A percentile compares a stretch with the other conserved stretches of the same genome.
These are phyloP conservation scores for Himalopsyche japonica DNA, from an alignment of 2,888 invertebrate genomes.

Conservation along the genomic window DNA sequence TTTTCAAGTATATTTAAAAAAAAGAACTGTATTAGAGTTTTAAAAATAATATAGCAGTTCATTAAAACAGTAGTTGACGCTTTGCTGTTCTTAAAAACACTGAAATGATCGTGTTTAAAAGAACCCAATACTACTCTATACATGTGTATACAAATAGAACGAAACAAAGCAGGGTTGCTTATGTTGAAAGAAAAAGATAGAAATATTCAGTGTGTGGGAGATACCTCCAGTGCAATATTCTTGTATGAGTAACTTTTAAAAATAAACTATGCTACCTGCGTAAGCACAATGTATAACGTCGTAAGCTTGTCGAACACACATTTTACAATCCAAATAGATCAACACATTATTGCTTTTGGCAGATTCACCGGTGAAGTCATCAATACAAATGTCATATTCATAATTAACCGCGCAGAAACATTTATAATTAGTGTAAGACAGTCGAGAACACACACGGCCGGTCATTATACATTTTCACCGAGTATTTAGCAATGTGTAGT, in stretches of 20 bases:
- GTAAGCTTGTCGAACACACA: not conserved
- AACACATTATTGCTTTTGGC: not conserved
- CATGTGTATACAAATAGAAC: not conserved
- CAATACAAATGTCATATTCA: not conserved
- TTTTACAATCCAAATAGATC: not conserved
- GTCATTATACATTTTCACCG: too few relatives aligned
- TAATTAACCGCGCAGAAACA: not conserved
- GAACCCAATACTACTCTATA: not conserved
- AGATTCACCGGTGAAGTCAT: not conserved
- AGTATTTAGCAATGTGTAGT: too few relatives aligned
- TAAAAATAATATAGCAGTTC: not conserved
- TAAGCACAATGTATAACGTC: not conserved
- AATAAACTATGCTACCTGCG: slow-evolving; percentile 6
- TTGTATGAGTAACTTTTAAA: not conserved
- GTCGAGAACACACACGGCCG: not conserved
- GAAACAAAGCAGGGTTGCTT: not conserved
- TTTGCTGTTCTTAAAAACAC: not conserved
- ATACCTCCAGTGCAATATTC: not conserved
- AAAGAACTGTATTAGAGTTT: not conserved
- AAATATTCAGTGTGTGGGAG: slow-evolving; percentile 10
- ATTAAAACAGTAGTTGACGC: not conserved
- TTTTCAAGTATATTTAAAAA: not conserved
- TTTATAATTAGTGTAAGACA: not conserved
- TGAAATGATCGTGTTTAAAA: not conserved
- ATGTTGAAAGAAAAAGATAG: slow-evolving; percentile 6